phyloP scores from a whole-genome alignment of 2,113 vertebrate species.

The Chionis minor region DNA sequence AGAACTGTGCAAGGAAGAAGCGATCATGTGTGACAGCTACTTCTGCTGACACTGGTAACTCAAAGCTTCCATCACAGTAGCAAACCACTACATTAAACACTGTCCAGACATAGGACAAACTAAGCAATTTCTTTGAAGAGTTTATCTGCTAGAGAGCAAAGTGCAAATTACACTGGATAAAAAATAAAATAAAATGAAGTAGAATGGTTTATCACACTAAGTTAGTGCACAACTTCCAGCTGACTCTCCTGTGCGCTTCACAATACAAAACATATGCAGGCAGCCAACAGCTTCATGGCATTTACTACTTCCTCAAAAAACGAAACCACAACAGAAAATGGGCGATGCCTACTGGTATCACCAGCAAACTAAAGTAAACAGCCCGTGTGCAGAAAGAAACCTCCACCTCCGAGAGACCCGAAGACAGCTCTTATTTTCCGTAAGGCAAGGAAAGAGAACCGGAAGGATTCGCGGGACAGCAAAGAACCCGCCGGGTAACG shows the following conservation, averaged over 20 bases:
- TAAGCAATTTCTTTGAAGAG: background rate
- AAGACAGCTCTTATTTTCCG: background rate
- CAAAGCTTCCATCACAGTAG: background rate
- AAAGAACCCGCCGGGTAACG: background rate
- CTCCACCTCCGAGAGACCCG: background rate
- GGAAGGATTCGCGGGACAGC: fast-evolving
- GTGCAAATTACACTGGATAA: background rate
- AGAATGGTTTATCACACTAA: background rate
- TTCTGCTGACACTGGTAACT: background rate
- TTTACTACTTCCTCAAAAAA: background rate
- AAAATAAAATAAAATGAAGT: background rate
- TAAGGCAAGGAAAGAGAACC: background rate
- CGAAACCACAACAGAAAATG: background rate
- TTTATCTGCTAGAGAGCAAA: background rate
- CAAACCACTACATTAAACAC: background rate
- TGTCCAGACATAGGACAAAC: background rate
- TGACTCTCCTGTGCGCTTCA: background rate
- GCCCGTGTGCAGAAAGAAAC: fast-evolving
- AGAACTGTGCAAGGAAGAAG: background rate
- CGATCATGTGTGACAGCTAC: background rate
- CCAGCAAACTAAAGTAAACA: background rate
- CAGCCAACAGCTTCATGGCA: background rate
- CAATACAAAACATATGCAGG: fast-evolving
- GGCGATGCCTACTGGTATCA: background rate
- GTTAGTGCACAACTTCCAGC: background rate